These are phyloP conservation scores for Lymantria monacha DNA, from an alignment of 2,888 invertebrate species.

Conservation along the genomic window DNA sequence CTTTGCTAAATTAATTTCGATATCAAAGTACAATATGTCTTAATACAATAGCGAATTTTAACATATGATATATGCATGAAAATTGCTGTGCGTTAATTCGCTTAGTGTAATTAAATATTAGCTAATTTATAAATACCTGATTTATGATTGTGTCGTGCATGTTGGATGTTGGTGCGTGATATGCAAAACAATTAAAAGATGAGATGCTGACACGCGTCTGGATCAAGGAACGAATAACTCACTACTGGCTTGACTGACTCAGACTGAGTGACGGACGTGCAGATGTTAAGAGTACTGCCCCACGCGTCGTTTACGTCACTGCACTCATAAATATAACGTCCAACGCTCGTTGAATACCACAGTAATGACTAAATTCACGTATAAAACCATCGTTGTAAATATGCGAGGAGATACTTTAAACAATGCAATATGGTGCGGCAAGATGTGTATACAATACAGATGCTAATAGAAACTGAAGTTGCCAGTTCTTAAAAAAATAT, in stretches of 20 bases:
- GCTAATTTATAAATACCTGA: slow-evolving; percentile 42
- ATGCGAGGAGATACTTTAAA: slow-evolving; percentile 15
- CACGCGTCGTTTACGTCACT: slow-evolving; percentile 31
- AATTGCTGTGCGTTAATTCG: neutral
- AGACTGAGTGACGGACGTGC: neutral
- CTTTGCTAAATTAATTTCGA: too few species aligned
- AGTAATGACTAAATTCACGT: slow-evolving; percentile 31
- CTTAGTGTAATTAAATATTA: slow-evolving; percentile 1
- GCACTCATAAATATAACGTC: slow-evolving; percentile 33
- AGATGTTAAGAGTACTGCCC: slow-evolving; percentile 23
- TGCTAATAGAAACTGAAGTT: slow-evolving; percentile 25
- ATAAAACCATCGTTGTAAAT: slow-evolving; percentile 48
- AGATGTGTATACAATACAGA: slow-evolving; percentile 6
- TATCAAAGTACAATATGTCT: too few species aligned
- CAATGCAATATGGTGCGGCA: slow-evolving; percentile 22
- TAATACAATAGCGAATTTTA: too few species aligned
- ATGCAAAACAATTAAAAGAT: slow-evolving; percentile 1
- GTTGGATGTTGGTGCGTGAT: slow-evolving; percentile 9
- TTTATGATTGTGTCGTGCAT: slow-evolving; percentile 55
- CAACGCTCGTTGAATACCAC: slow-evolving; percentile 37
- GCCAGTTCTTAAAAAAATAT: neutral
- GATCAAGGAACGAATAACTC: slow-evolving; percentile 38
- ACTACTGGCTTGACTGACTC: slow-evolving; percentile 37
- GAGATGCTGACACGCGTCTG: slow-evolving; percentile 24
- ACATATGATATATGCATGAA: too few species aligned